Base-by-base conservation (phyloP, 2,888 invertebrate genomes). In the Eledone cirrhosa region DNA sequence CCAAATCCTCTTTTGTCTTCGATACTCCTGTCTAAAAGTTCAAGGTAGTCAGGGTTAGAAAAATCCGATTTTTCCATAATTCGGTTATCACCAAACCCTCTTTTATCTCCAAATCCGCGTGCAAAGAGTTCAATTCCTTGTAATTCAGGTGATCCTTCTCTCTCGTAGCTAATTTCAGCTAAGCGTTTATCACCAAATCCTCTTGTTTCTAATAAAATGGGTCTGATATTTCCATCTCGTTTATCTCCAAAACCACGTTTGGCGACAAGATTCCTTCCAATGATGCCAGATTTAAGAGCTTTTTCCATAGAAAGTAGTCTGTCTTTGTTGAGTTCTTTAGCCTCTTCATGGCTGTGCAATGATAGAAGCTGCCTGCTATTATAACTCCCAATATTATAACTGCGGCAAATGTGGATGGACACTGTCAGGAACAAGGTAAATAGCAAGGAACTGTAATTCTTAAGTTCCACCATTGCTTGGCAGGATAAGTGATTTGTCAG, bases 221-320 rank as follows among this genome's bases (percentile, higher is more conserved):
- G 48, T 22, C 41, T 24, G 1, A 27, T 19, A 16, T 75, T 16
- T 3, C 29, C 14, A 27, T 48, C 48, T 29, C 76, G 41, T 76
- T 76, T 76, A 19, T 76, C 76, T 14, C 76, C 76, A 11, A 76
- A 76, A 1, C 76, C 76, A 13, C 76, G 76, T 76, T 76, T 76
- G 13, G 41, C 11, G 11, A 11, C 11, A 8, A 41, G 41, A 41
- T 8, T 11, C 27, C 27, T 27, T n/a, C 63, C 72, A 3, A 24
- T n/a, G 29, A 22, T 41, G 22, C 33, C 69, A 33, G 19, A 31
- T 19, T 29, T 69, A 29, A 69, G 33, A 7, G 31, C 11, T 31
- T 69, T 33, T 13, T 29, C 31, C 16, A 69, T 8, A 4, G 69
- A n/a, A 29, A 19, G 27, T 67, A 67, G 31, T 29, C 22, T 67